Percentiles rank a stretch among this genome's conserved stretches.
phyloP scores from a whole-genome alignment of 1,140 invertebrate species.

The Paralvinella palmiformis region DNA sequence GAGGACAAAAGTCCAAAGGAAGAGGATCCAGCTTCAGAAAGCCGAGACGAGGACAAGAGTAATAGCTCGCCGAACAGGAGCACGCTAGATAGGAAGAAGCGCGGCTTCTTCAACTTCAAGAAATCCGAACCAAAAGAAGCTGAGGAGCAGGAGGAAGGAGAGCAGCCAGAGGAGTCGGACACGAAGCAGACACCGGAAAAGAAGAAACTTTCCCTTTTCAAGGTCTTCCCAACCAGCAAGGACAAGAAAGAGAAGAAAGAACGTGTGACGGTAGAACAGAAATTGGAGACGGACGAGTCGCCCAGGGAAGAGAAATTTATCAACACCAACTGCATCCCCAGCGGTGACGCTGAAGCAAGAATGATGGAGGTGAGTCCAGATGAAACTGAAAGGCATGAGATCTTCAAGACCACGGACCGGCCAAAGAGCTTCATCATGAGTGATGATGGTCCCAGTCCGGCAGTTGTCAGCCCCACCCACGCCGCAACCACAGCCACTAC shows the following conservation, averaged over 20 bases:
- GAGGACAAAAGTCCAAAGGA: too few relatives aligned
- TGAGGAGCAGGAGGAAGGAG: constrained; percentile 20
- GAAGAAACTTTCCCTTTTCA: too few relatives aligned
- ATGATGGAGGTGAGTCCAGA: neutral
- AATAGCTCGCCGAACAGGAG: too few relatives aligned
- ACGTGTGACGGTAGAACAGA: constrained; percentile 19
- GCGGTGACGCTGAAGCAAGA: neutral
- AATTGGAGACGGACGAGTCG: constrained; percentile 14
- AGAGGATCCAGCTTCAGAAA: too few relatives aligned
- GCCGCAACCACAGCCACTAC: neutral
- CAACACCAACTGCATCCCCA: neutral
- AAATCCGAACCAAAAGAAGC: constrained; percentile 33
- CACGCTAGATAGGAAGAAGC: too few relatives aligned
- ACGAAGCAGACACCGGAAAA: constrained; percentile 22
- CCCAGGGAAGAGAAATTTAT: neutral
- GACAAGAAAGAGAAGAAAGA: constrained; percentile 7
- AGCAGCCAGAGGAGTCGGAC: constrained; percentile 12
- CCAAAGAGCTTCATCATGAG: neutral
- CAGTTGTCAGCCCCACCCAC: too few relatives aligned
- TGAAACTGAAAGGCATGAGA: neutral
- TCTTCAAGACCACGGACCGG: neutral
- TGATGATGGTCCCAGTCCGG: too few relatives aligned
- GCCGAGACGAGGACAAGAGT: too few relatives aligned
- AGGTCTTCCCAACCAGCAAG: too few relatives aligned
- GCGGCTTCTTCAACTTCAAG: constrained; percentile 16